Conservation (phyloP, 2,888 invertebrate species). For the Cyrtodaria siliqua region DNA sequence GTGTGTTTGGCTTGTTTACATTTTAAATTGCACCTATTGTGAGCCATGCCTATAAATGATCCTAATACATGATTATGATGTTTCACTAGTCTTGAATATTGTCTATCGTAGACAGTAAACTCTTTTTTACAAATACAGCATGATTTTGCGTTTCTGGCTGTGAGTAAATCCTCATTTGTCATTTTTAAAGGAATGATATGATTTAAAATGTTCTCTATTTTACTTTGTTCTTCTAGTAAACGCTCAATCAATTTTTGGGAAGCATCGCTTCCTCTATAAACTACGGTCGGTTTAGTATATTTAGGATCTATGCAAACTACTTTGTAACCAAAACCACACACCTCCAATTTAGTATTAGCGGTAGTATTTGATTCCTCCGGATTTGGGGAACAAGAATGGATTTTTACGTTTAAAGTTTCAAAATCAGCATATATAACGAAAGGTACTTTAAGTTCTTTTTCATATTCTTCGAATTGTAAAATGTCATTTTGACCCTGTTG, state of each 20-base stretch:
- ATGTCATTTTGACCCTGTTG: conserved; percentile 15
- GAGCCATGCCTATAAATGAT: conserved; percentile 40
- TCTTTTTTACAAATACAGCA: conserved; percentile 39
- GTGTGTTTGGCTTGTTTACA: conserved; percentile 38
- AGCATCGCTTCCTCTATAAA: conserved; percentile 42
- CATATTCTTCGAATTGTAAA: conserved; percentile 42
- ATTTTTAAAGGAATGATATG: conserved; percentile 34
- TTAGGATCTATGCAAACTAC: conserved; percentile 33
- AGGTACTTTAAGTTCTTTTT: conserved; percentile 36
- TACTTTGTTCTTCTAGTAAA: conserved; percentile 39
- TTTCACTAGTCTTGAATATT: conserved; percentile 25
- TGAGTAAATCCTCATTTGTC: conserved; percentile 25
- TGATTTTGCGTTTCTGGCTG: conserved; percentile 20
- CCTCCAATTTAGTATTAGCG: conserved; percentile 31
- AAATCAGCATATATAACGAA: conserved; percentile 54
- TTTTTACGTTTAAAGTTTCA: conserved; percentile 35
- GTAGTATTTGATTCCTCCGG: conserved; percentile 26
- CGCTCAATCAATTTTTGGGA: conserved; percentile 33
- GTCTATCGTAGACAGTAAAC: conserved; percentile 24
- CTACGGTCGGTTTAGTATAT: conserved; percentile 40
- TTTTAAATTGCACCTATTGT: conserved; percentile 41
- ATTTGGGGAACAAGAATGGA: conserved; percentile 41
- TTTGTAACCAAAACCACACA: conserved; percentile 43
- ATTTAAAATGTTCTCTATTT: conserved; percentile 34
- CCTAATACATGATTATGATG: conserved; percentile 45